Conservation (phyloP, 2,797 vertebrate genomes). For the Xenopus petersii region DNA sequence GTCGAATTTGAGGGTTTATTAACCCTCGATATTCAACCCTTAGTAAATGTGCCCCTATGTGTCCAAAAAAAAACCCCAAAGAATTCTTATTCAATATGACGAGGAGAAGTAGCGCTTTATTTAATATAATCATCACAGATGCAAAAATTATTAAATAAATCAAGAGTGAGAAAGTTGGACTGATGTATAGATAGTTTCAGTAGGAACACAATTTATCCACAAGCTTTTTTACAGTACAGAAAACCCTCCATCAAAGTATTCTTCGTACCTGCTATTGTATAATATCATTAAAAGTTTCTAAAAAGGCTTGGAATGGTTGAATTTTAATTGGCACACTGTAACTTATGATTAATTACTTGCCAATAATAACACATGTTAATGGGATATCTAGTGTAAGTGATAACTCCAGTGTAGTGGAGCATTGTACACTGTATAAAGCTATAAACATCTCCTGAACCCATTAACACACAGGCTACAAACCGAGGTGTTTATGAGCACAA, state of each 20-base stretch:
- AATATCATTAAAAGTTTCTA: conserved; percentile 42
- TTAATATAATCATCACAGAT: too few species aligned
- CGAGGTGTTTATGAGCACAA: conserved; percentile 47
- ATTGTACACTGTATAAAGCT: conserved; percentile 26
- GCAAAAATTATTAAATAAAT: too few species aligned
- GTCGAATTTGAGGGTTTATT: too few species aligned
- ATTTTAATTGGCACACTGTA: conserved; percentile 48
- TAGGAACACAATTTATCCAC: background rate
- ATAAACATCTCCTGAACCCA: conserved; percentile 46
- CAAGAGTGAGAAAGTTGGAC: too few species aligned
- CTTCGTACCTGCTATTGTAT: conserved; percentile 21
- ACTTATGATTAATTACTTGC: conserved; percentile 51
- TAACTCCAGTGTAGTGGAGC: conserved; percentile 39
- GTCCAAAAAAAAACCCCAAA: too few species aligned
- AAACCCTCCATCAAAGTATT: conserved; percentile 21
- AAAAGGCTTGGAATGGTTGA: conserved; percentile 34
- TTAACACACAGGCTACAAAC: conserved; percentile 46
- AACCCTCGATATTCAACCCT: too few species aligned
- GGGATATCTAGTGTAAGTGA: conserved; percentile 41
- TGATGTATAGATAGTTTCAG: too few species aligned
- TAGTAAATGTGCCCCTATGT: too few species aligned
- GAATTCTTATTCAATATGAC: too few species aligned
- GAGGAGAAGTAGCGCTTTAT: too few species aligned
- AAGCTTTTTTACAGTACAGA: conserved; percentile 6
- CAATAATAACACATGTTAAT: conserved; percentile 45